A percentile compares a stretch with the other conserved stretches of the same genome.
phyloP scores from a whole-genome alignment of 2,888 invertebrate species.

The Drosophila birchii region DNA sequence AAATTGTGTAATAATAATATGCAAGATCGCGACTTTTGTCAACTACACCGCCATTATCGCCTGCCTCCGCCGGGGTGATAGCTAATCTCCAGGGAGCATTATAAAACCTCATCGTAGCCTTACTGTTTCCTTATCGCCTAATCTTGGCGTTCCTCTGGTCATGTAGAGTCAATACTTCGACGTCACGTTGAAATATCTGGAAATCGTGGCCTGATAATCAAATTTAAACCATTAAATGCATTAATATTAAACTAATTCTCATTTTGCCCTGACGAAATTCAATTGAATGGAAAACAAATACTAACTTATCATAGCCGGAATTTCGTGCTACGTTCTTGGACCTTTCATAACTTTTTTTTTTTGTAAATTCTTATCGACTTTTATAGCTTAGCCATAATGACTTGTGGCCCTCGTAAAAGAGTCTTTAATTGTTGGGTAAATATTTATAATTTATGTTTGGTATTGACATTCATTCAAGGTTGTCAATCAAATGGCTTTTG shows the following conservation, averaged over 20 bases:
- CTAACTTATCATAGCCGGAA: not conserved
- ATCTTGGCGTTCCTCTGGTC: constrained; percentile 10
- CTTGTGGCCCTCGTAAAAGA: constrained; percentile 30
- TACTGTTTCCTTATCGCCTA: constrained; percentile 12
- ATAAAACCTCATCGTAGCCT: constrained; percentile 15
- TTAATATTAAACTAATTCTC: not conserved
- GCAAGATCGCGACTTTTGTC: constrained; percentile 26
- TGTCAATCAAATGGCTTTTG: constrained; percentile 15
- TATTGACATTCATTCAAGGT: constrained; percentile 60
- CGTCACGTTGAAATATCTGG: constrained; percentile 5
- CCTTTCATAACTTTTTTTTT: constrained; percentile 15
- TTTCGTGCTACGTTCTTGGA: constrained; percentile 14
- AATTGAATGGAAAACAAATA: not conserved
- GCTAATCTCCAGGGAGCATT: constrained; percentile 18
- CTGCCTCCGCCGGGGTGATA: constrained; percentile 10
- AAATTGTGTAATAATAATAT: constrained; percentile 32
- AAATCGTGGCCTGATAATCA: constrained; percentile 8
- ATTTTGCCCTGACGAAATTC: constrained; percentile 3
- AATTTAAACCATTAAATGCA: not conserved
- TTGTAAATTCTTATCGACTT: constrained; percentile 8
- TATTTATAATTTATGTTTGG: constrained; percentile 46
- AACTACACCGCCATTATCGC: constrained; percentile 24
- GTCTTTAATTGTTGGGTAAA: constrained; percentile 47
- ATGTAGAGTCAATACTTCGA: constrained; percentile 19
- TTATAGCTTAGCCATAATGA: constrained; percentile 36